Evolutionary conservation across 1,140 invertebrate species (phyloP), one percentile per base, ranked within the genome.

Genomic region (Calliphora vicina): DNA sequence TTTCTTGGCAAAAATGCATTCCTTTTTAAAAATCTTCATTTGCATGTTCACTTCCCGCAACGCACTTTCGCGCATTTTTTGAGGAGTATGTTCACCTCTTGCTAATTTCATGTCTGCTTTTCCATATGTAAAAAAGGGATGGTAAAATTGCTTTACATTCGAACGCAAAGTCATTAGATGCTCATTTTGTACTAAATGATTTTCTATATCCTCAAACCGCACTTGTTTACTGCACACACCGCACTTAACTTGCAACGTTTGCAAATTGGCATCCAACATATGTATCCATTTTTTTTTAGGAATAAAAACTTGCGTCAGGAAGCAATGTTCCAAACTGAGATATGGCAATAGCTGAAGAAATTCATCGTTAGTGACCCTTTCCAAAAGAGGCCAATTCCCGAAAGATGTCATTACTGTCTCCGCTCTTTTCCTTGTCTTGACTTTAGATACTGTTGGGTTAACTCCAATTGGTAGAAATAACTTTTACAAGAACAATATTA

Each of bases 131-230:
- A 78, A 82, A 78, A 35, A 76, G 17, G 82, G 82, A 78, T 82
- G 82, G 45, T 76, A 82, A 50, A 82, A 82, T 13, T 78, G 82
- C 42, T 82, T 42, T 12, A 76, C 73, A 57, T 50, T 78, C n/a
- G 43, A 67, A 23, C 20, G 43, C 15, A 82, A 25, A 15, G 50
- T 5, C 23, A 10, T 13, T 29, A 76, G 17, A 29, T 82, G 82
- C 10, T 25, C 29, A 10, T 12, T 57, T 26, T 25, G 10, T 78
- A 15, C 27, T 42, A 82, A 57, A 35, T 82, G 82, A 27, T 20
- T 61, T 42, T 73, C 50, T 35, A 82, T 25, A 20, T 27, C 42
- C 17, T 50, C 6, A 42, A 35, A 45, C 3, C 25, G 12, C 23
- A 82, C 5, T 12, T 23, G 8, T 82, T 73, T 26, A 4, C 57